phyloP scores from a whole-genome alignment of 2,797 vertebrate genomes.

The Halcyon badia region DNA sequence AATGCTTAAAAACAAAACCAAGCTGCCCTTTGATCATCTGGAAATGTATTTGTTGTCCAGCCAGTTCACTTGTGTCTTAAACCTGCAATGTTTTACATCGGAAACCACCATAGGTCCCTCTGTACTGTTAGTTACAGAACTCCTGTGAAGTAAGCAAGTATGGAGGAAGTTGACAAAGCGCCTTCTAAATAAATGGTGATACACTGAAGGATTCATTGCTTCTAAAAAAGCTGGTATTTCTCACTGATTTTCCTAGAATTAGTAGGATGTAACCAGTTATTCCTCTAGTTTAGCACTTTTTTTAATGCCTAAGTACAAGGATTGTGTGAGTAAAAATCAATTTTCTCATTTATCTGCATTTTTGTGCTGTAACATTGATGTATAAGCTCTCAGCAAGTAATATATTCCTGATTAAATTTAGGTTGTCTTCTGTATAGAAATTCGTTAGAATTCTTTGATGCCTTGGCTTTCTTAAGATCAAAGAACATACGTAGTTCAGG shows the following conservation, averaged over 20 bases:
- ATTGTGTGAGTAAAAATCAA: background rate
- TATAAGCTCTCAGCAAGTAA: background rate
- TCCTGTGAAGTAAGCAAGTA: background rate
- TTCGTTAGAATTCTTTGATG: background rate
- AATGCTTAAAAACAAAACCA: background rate
- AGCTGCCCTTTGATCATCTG: background rate
- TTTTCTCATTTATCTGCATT: background rate
- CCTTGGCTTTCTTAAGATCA: background rate
- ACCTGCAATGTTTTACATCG: background rate
- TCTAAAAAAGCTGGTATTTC: background rate
- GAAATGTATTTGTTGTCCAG: background rate
- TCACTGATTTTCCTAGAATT: background rate
- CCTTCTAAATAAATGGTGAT: background rate
- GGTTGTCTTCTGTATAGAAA: background rate
- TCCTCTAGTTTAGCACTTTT: background rate
- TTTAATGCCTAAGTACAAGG: background rate
- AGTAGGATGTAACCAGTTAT: background rate
- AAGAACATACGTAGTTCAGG: background rate
- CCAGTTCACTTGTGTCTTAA: background rate
- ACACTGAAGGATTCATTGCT: background rate
- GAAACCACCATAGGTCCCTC: background rate
- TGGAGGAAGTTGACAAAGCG: background rate
- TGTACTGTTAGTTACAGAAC: background rate
- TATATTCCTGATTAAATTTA: background rate
- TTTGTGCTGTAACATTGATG: background rate